Conservation (phyloP, 1,140 invertebrate species). For the Trissolcus basalis region DNA sequence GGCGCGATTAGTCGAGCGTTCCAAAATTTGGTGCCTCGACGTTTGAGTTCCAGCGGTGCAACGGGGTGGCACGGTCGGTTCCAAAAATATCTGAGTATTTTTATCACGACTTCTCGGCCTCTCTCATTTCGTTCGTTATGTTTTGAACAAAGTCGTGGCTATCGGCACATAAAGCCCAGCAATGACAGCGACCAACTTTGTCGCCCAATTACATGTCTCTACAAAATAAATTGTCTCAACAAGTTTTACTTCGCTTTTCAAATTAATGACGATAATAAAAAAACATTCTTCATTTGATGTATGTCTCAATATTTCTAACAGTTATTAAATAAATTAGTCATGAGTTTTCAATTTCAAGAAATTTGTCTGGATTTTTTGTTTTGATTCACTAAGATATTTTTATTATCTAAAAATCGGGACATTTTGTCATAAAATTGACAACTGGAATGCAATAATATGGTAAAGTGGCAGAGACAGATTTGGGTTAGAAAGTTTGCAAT, state of each 20-base stretch:
- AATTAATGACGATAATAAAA: too few relatives aligned
- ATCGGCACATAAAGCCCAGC: slow-evolving; percentile 29
- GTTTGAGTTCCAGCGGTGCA: slow-evolving; percentile 47
- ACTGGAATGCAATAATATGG: too few relatives aligned
- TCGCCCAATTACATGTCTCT: slow-evolving; percentile 7
- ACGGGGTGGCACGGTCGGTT: slow-evolving; percentile 54
- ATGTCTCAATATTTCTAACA: too few relatives aligned
- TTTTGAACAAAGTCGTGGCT: slow-evolving; percentile 57
- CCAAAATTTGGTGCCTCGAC: slow-evolving; percentile 35
- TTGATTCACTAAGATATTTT: too few relatives aligned
- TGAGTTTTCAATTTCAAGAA: too few relatives aligned
- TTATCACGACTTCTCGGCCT: slow-evolving; percentile 65
- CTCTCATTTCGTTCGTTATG: slow-evolving; percentile 56
- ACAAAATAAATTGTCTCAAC: too few relatives aligned
- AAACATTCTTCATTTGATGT: too few relatives aligned
- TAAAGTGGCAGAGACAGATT: neutral
- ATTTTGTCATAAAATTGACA: too few relatives aligned
- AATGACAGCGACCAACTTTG: slow-evolving; percentile 30
- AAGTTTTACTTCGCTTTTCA: neutral
- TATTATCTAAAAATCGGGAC: too few relatives aligned
- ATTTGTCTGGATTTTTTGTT: too few relatives aligned
- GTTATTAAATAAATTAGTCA: too few relatives aligned
- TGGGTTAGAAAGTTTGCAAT: too few relatives aligned
- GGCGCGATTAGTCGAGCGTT: slow-evolving; percentile 30
- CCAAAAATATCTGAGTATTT: slow-evolving; percentile 71